Conservation (phyloP, 2,113 vertebrate species). For the Scomber colias region DNA sequence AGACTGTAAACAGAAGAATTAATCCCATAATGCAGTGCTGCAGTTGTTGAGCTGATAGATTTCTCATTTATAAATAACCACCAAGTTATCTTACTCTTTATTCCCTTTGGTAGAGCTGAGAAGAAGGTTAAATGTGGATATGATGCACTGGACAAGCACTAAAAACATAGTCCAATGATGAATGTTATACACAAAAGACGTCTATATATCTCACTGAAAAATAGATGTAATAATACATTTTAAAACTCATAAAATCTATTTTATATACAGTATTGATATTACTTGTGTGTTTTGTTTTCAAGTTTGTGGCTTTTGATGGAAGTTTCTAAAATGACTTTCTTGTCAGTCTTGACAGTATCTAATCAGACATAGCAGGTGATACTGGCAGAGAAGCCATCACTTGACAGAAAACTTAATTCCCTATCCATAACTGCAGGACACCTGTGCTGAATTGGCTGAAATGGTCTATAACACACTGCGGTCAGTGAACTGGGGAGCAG, state of each 20-base stretch:
- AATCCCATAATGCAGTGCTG: constrained; percentile 11
- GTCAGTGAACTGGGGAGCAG: constrained; percentile 53
- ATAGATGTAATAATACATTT: neutral
- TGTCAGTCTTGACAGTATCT: constrained; percentile 26
- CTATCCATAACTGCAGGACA: constrained; percentile 41
- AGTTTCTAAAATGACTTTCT: neutral
- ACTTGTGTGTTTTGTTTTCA: neutral
- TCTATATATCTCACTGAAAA: neutral
- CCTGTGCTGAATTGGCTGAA: constrained; percentile 64
- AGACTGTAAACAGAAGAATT: constrained; percentile 20
- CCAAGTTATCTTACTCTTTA: constrained; percentile 8
- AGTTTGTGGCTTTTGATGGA: constrained; percentile 6
- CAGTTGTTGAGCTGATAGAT: neutral
- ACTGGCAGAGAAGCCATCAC: constrained; percentile 30
- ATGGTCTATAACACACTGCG: constrained; percentile 57
- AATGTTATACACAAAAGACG: neutral
- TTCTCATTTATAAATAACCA: constrained; percentile 26
- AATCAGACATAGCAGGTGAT: constrained; percentile 31
- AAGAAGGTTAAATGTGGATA: constrained; percentile 31
- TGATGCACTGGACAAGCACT: neutral
- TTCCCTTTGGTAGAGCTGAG: neutral
- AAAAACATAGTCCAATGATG: neutral
- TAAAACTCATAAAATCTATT: neutral
- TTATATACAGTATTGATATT: no score
- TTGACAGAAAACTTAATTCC: constrained; percentile 55